A percentile compares a stretch with the other conserved stretches of the same genome.
Conservation (phyloP, 2,113 vertebrate genomes). For the Scomber japonicus region DNA sequence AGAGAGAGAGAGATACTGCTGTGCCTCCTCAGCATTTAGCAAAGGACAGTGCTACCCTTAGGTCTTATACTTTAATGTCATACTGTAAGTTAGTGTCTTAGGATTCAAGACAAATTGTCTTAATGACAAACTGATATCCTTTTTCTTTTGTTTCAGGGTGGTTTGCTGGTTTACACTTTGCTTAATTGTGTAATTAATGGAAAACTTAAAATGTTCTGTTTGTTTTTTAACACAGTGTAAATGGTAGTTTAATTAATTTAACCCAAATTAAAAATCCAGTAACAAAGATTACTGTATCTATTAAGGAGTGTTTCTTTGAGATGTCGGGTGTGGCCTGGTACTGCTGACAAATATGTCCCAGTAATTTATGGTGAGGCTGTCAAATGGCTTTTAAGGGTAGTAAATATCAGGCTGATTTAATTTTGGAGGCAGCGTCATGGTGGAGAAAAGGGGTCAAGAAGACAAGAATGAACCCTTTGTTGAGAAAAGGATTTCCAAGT, state of each 20-base stretch:
- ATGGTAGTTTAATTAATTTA: background rate
- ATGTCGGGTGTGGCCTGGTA: conserved; percentile 6
- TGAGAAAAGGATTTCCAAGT: conserved; percentile 8
- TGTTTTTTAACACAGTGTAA: background rate
- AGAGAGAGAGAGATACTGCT: conserved; percentile 46
- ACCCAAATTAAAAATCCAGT: background rate
- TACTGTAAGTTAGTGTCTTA: conserved; percentile 57
- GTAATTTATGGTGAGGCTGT: conserved; percentile 58
- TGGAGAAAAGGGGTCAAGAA: conserved; percentile 33
- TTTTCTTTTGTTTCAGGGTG: background rate
- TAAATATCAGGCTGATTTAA: conserved; percentile 59
- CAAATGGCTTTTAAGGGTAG: conserved; percentile 69
- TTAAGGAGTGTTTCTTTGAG: conserved; percentile 43
- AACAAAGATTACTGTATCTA: conserved; percentile 10
- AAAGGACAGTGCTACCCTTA: conserved; percentile 75
- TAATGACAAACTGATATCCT: conserved; percentile 24
- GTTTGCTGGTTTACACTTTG: background rate
- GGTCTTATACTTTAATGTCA: conserved; percentile 77
- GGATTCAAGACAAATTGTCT: conserved; percentile 8
- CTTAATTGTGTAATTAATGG: background rate
- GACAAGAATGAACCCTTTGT: conserved; percentile 28
- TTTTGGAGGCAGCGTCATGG: conserved; percentile 49
- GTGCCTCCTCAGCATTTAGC: conserved; percentile 78
- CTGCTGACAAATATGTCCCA: conserved; percentile 54
- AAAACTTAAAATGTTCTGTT: background rate